Evolutionary conservation across 2,113 vertebrate genomes (phyloP).

Genomic region (Strix uralensis): DNA sequence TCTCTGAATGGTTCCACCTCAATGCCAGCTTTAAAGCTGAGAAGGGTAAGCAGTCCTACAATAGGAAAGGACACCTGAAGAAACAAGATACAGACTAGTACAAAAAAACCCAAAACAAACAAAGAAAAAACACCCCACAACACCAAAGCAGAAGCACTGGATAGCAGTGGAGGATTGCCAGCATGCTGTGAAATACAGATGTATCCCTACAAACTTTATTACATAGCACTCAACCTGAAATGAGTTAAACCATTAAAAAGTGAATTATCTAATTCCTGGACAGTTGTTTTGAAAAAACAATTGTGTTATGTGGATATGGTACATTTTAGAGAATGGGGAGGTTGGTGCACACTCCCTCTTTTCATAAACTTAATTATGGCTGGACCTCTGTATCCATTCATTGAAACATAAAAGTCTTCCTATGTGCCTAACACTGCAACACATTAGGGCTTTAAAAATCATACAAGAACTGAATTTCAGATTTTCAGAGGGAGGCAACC

Average conservation of each 20-base stretch:
- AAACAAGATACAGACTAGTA: neutral
- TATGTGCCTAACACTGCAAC: neutral
- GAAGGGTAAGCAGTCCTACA: neutral
- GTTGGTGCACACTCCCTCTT: neutral
- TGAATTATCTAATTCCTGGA: neutral
- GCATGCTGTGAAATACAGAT: neutral
- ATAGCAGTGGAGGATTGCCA: neutral
- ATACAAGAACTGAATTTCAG: neutral
- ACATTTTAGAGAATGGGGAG: neutral
- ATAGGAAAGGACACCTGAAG: neutral
- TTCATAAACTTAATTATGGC: neutral
- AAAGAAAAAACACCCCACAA: neutral
- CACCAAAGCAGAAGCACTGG: neutral
- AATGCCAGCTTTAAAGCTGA: neutral
- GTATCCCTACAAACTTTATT: neutral
- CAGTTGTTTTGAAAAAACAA: neutral
- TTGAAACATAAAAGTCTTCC: neutral
- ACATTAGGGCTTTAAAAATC: neutral
- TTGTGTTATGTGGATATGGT: rapidly evolving
- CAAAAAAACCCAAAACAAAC: neutral
- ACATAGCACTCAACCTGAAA: neutral
- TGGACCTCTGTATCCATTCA: neutral
- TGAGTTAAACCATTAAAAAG: neutral
- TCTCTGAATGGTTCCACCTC: neutral
- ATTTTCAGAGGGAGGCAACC: neutral